A percentile compares a stretch with the other conserved stretches of the same genome.
Conservation (phyloP, 2,888 invertebrate genomes). For the Heteropelma amictum region DNA sequence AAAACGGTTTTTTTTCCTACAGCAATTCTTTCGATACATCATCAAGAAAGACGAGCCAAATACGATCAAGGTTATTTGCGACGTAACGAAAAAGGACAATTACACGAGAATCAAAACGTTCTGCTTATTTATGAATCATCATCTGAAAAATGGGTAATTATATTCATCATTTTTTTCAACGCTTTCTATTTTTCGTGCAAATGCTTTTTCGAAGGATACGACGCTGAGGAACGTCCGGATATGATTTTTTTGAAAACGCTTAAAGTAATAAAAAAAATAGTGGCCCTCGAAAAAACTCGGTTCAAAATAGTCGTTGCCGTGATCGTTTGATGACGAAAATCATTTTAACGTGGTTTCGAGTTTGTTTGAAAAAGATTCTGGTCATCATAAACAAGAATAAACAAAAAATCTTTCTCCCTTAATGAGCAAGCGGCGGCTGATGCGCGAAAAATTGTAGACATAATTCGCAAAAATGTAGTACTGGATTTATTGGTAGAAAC, state of each 20-base stretch:
- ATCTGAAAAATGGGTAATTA: slow-evolving; percentile 72
- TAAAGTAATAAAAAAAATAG: too few relatives aligned
- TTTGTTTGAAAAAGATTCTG: too few relatives aligned
- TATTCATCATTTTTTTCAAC: slow-evolving; percentile 5
- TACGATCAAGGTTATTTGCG: slow-evolving; percentile 74
- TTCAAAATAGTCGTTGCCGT: neutral
- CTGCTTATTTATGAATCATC: slow-evolving; percentile 68
- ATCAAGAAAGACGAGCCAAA: slow-evolving; percentile 69
- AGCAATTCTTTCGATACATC: slow-evolving; percentile 72
- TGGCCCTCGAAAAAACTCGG: neutral
- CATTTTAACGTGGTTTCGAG: neutral
- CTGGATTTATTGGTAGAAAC: slow-evolving; percentile 63
- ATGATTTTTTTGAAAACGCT: too few relatives aligned
- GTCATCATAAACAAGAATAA: too few relatives aligned
- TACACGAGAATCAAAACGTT: slow-evolving; percentile 68
- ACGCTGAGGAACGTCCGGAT: too few relatives aligned
- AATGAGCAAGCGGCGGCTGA: too few relatives aligned
- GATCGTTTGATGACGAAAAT: neutral
- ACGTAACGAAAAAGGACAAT: slow-evolving; percentile 67
- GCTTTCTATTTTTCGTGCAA: too few relatives aligned
- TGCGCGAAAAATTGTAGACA: too few relatives aligned
- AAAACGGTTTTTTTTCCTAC: slow-evolving; percentile 53
- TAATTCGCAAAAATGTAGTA: neutral
- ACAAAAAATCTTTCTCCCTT: too few relatives aligned
- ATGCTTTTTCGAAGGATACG: too few relatives aligned